These are phyloP conservation scores for Teinopalpus imperialis DNA, from an alignment of 2,888 invertebrate species.

Conservation along the genomic window DNA sequence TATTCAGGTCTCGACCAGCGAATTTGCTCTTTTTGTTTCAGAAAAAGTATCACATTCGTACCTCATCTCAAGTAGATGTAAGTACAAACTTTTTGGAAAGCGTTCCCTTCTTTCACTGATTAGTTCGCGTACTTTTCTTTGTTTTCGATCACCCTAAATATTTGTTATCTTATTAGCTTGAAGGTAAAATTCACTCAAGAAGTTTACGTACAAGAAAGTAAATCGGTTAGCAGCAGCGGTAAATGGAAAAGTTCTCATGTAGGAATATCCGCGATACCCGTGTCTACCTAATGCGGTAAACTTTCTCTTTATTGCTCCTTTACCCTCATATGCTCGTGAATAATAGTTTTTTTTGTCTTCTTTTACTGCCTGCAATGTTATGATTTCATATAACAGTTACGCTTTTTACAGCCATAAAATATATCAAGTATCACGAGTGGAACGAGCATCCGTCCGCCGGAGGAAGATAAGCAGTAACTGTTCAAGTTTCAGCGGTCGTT, in stretches of 20 bases:
- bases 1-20: constrained; percentile 40
- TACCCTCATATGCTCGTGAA: constrained; percentile 7
- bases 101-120: constrained; percentile 48
- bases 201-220: constrained; percentile 17
- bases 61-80: constrained; percentile 42
- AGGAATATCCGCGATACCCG: constrained; percentile 13
- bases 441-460: constrained; percentile 42
- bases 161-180: constrained; percentile 42
- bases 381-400: constrained; percentile 20
- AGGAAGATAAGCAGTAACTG: constrained; percentile 56
- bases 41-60: constrained; percentile 26
- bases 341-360: constrained; percentile 16
- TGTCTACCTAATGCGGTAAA: constrained; percentile 16
- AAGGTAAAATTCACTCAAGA: constrained; percentile 13
- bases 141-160: constrained; percentile 47
- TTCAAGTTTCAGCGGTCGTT: constrained; percentile 52
- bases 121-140: constrained; percentile 49
- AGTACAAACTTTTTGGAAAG: constrained; percentile 49
- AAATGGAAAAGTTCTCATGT: constrained; percentile 21
- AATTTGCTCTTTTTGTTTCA: constrained; percentile 38
- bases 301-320: constrained; percentile 24
- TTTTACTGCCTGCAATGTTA: constrained; percentile 7
- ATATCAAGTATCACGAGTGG: constrained; percentile 34
- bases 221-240: constrained; percentile 17
- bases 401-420: constrained; percentile 32